Percentiles rank a stretch among this genome's conserved stretches.
Conservation (phyloP, 2,113 vertebrate species). For the Cervus canadensis region DNA sequence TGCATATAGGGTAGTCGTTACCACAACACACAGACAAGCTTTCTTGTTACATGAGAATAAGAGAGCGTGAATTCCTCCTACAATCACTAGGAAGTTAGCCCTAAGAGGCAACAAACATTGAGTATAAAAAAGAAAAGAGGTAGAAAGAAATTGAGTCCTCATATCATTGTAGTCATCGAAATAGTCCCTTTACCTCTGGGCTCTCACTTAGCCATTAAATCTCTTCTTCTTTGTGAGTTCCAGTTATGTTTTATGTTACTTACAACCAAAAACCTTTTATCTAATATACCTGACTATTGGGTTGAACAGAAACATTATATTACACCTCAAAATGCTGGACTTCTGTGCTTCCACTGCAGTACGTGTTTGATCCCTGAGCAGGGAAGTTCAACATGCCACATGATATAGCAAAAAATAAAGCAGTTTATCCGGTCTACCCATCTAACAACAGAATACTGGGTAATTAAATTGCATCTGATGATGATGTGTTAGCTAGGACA, state of each 20-base stretch:
- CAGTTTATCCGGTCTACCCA: neutral
- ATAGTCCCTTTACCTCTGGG: neutral
- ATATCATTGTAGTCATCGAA: neutral
- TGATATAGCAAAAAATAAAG: neutral
- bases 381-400: fast-evolving
- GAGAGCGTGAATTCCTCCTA: neutral
- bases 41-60: neutral
- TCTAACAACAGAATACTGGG: neutral
- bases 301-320: neutral
- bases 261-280: neutral
- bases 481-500: neutral
- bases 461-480: neutral
- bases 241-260: neutral
- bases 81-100: neutral
- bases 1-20: too few relatives aligned
- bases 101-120: neutral
- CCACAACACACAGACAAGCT: neutral
- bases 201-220: neutral
- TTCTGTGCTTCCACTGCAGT: neutral
- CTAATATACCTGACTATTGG: neutral
- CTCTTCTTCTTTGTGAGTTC: neutral
- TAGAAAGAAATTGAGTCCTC: neutral
- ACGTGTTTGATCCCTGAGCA: neutral
- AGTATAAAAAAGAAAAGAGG: neutral
- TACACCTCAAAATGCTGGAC: neutral